phyloP scores from a whole-genome alignment of 2,888 invertebrate species.

The Periphyllus acericola region DNA sequence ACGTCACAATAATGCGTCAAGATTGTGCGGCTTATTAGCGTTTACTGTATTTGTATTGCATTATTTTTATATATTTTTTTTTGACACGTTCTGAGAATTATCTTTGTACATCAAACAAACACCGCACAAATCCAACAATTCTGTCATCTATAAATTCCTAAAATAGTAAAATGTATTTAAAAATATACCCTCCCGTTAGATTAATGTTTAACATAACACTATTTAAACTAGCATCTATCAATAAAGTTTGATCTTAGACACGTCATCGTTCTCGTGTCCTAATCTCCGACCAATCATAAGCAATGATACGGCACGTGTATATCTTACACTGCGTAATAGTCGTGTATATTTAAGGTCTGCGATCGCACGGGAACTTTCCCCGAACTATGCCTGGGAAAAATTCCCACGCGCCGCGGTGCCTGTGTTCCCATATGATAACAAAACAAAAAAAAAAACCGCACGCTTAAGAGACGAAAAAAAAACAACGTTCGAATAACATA shows the following conservation, averaged over 20 bases:
- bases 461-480: neutral
- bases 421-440: constrained; percentile 10
- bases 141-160: neutral
- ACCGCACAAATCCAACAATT: constrained; percentile 9
- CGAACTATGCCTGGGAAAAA: constrained; percentile 20
- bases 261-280: constrained; percentile 23
- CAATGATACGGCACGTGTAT: neutral
- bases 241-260: constrained; percentile 31
- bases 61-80: constrained; percentile 10
- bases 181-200: neutral
- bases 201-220: constrained; percentile 37
- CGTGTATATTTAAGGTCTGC: neutral
- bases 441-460: constrained; percentile 6
- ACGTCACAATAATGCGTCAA: constrained; percentile 5
- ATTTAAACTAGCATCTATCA: constrained; percentile 22
- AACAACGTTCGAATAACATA: neutral
- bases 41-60: constrained; percentile 38
- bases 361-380: constrained; percentile 45
- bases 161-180: neutral
- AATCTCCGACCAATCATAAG: constrained; percentile 33
- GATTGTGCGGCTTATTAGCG: neutral
- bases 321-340: no score
- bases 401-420: constrained; percentile 37
- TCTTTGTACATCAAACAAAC: constrained; percentile 29
- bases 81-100: constrained; percentile 30